Evolutionary conservation across 2,888 invertebrate species (phyloP), one percentile per base, ranked within the genome.

Genomic region (Metalampra italica): DNA sequence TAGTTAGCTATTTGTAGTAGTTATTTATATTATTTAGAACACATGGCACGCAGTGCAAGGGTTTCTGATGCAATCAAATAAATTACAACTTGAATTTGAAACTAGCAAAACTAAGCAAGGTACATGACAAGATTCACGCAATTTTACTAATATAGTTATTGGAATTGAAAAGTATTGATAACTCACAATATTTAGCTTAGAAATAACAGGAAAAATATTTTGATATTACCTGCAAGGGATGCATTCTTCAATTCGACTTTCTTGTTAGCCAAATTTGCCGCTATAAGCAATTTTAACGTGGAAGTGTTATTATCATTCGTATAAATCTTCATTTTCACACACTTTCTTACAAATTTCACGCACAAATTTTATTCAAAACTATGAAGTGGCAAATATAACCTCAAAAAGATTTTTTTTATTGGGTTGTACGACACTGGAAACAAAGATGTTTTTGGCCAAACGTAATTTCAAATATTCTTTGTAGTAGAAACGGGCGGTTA

Each of bases 221-320:
- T 22, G 22, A 57, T 57, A 53, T 30, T 85, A 94, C 94, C 93
- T 82, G 90, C 91, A 53, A 91, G 85, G 57, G 91, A 82, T 63
- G 93, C 86, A 64, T 90, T 83, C 58, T 92, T 90, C 52, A 95
- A 64, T 52, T 90, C 80, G 14, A 92, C 82, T 56, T 91, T 78
- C 66, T 91, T 90, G 55, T 92, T 91, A 0, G 91, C 91, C 57
- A 93, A 90, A 66, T 93, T 93, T 9, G 93, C 92, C 51, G 94
- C 92, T 64, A 95, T 90, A 29, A 95, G 68, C 56, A 96, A 71
- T 77, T 96, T 96, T 55, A 96, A 82, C 15, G 93, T 92, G 14
- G 94, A 92, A 30, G 95, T 94, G 80, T 96, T 96, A 63, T 93
- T 94, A 67, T 93, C 92, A 71, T 96, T 96, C 9, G 94, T 93